Conservation (phyloP, 2,888 invertebrate genomes). For the Protonemura montana region DNA sequence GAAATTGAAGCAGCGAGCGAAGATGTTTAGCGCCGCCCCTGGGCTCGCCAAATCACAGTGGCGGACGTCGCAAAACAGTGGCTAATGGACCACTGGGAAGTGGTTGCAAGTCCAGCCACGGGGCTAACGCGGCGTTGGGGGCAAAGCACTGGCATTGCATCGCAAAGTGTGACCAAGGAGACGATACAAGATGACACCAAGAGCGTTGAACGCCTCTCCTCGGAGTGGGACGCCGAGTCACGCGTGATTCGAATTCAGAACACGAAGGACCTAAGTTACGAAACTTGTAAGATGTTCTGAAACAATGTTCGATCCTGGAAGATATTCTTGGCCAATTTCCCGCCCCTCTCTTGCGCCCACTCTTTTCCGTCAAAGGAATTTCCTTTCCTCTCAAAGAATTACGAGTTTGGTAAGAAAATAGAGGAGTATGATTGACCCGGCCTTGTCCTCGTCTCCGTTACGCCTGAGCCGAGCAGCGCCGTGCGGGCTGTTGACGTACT, state of each 20-base stretch:
- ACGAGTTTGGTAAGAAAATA: background rate
- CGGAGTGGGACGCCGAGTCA: no score
- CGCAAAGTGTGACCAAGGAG: no score
- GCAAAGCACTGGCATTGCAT: no score
- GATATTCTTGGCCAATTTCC: no score
- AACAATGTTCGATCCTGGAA: background rate
- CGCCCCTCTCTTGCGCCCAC: no score
- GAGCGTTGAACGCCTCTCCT: no score
- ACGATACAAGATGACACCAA: no score
- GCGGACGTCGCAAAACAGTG: background rate
- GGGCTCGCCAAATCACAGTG: background rate
- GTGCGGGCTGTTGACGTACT: background rate
- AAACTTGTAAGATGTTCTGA: no score
- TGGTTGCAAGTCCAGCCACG: background rate
- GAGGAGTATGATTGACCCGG: background rate
- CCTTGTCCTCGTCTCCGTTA: background rate
- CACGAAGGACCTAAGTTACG: no score
- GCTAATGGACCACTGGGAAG: background rate
- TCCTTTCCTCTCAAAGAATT: background rate
- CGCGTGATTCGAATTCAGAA: no score
- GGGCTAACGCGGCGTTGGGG: no score
- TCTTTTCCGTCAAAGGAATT: no score
- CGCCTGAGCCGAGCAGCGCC: background rate
- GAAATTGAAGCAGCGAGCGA: conserved; percentile 47
- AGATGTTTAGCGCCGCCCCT: background rate